Conservation (phyloP, 2,113 vertebrate genomes). For the Petrocephalus microphthalmus region DNA sequence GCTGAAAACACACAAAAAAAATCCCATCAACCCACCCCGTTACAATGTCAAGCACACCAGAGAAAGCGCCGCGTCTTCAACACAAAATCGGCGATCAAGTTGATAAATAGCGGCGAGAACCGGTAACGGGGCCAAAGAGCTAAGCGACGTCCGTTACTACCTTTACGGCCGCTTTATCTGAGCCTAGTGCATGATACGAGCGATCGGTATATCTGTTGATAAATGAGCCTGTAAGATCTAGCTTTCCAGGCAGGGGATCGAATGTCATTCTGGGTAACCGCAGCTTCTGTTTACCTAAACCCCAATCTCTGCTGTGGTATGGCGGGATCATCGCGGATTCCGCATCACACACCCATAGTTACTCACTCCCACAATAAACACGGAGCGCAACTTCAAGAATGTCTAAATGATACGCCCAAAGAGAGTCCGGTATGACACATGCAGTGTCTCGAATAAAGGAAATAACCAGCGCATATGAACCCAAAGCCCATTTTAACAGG, state of each 20-base stretch:
- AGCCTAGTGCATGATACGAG: not conserved
- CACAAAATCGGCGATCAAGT: not conserved
- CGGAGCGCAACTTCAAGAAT: not conserved
- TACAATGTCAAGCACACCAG: not conserved
- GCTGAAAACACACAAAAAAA: conserved; percentile 36
- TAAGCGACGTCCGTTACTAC: not conserved
- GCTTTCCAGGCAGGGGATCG: not conserved
- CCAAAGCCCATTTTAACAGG: too few species aligned
- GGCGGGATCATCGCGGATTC: not conserved
- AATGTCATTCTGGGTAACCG: not conserved
- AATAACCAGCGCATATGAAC: not conserved
- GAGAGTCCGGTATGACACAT: not conserved
- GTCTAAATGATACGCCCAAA: not conserved
- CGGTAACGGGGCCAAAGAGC: not conserved
- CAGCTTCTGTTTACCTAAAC: not conserved
- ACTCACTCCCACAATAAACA: not conserved
- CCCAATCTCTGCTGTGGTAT: not conserved
- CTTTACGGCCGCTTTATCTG: not conserved
- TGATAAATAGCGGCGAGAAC: not conserved
- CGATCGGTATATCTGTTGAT: not conserved
- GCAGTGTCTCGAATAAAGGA: not conserved
- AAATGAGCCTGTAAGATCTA: not conserved
- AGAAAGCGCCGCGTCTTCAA: not conserved
- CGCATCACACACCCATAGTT: not conserved
- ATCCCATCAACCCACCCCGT: not conserved